These are phyloP conservation scores for Bubalus kerabau DNA, from an alignment of 2,113 vertebrate genomes.

Conservation along the genomic window DNA sequence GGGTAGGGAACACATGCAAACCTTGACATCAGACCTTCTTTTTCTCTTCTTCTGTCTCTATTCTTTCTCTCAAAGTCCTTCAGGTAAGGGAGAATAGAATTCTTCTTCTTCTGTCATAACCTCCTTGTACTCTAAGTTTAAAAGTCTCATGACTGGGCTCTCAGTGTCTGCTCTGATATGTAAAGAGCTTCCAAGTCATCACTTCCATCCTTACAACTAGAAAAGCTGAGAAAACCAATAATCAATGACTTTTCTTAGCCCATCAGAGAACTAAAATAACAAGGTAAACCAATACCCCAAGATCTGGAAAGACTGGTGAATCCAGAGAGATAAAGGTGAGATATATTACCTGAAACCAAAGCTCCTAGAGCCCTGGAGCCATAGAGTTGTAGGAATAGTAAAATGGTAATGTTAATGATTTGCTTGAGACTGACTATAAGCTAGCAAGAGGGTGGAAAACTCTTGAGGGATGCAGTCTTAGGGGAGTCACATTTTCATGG, in stretches of 20 bases:
- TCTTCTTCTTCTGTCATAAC: not conserved
- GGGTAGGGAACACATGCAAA: not conserved
- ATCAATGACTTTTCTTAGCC: not conserved
- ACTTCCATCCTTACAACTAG: not conserved
- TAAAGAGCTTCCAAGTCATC: not conserved
- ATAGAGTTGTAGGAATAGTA: not conserved
- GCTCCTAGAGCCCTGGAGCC: not conserved
- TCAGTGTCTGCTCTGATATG: not conserved
- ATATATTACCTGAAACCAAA: not conserved
- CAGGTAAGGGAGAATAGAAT: not conserved
- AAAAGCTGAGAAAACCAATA: not conserved
- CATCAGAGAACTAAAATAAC: not conserved
- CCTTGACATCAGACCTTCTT: not conserved
- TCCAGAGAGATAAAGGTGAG: not conserved
- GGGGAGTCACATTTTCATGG: not conserved
- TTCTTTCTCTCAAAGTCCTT: not conserved
- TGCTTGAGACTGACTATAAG: not conserved
- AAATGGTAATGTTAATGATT: not conserved
- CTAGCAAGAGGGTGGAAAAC: not conserved
- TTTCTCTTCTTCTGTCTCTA: not conserved
- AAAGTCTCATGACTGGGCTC: not conserved
- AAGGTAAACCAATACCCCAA: not conserved
- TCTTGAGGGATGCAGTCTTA: not conserved
- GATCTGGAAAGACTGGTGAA: not conserved
- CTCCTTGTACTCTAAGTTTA: not conserved